These are phyloP conservation scores for Notoglanidium macrostoma DNA, from an alignment of 2,797 vertebrate species.

Conservation along the genomic window DNA sequence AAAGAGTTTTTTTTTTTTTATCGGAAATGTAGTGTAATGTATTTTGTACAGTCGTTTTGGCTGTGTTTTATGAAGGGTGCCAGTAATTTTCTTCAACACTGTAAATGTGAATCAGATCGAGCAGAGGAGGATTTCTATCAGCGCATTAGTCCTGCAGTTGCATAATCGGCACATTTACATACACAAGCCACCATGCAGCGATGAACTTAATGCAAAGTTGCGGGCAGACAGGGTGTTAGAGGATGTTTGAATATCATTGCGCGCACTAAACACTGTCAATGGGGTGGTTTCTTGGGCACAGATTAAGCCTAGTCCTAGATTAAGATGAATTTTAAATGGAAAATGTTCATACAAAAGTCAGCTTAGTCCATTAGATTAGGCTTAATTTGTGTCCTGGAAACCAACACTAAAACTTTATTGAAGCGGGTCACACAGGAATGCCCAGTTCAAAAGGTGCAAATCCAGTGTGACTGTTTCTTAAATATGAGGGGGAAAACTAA, in stretches of 20 bases:
- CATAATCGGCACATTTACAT: background rate
- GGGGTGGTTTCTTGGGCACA: no score
- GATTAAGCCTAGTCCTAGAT: no score
- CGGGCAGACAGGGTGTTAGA: background rate
- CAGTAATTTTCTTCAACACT: background rate
- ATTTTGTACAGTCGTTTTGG: background rate
- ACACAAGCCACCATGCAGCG: background rate
- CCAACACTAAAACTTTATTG: no score
- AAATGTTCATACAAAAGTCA: no score
- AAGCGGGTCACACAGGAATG: background rate
- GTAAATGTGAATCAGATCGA: background rate
- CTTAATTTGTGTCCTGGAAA: no score
- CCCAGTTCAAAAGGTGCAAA: background rate
- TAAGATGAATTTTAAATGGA: no score
- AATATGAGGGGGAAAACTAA: background rate
- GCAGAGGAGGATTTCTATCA: background rate
- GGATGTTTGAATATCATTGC: background rate
- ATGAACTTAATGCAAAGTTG: background rate
- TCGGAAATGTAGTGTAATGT: background rate
- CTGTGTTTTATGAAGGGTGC: background rate
- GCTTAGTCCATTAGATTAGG: no score
- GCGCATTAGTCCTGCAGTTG: background rate
- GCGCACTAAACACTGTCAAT: no score
- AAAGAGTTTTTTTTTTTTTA: background rate
- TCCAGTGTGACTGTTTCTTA: background rate